These are phyloP conservation scores for Micoletzkya japonica DNA, from an alignment of 2,888 invertebrate species.

Conservation along the genomic window DNA sequence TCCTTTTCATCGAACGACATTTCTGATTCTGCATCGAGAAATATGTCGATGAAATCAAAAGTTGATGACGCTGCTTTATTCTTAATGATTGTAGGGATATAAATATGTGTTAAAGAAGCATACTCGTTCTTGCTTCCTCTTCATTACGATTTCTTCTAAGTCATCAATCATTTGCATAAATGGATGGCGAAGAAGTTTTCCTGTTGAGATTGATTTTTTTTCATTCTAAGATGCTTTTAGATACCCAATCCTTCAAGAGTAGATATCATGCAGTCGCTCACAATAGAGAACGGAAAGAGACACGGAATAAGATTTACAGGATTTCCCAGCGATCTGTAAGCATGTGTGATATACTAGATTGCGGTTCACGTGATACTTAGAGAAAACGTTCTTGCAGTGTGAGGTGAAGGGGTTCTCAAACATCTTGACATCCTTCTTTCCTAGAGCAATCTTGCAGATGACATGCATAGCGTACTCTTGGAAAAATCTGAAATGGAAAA, in stretches of 20 bases:
- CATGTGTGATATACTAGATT: background rate
- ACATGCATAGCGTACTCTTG: constrained; percentile 48
- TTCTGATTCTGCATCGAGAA: constrained; percentile 46
- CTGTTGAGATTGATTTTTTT: background rate
- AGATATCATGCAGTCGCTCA: background rate
- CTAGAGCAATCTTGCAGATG: constrained; percentile 44
- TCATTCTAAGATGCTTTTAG: too few species aligned
- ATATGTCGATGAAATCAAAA: constrained; percentile 59
- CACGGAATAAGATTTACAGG: too few species aligned
- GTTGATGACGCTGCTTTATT: constrained; percentile 9
- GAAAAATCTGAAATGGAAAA: constrained; percentile 34
- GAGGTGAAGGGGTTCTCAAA: constrained; percentile 35
- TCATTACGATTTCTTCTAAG: background rate
- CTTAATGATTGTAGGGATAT: background rate
- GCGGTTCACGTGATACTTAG: background rate
- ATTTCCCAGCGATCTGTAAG: constrained; percentile 8
- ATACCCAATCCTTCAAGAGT: background rate
- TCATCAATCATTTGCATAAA: constrained; percentile 5
- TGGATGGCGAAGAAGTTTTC: background rate
- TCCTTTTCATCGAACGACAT: constrained; percentile 9
- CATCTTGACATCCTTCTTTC: constrained; percentile 35
- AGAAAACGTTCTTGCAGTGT: constrained; percentile 13
- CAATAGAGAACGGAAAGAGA: too few species aligned
- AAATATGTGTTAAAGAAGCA: background rate
- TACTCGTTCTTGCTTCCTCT: constrained; percentile 12